Conservation (phyloP, 2,888 invertebrate species). For the Pheosia tremula region DNA sequence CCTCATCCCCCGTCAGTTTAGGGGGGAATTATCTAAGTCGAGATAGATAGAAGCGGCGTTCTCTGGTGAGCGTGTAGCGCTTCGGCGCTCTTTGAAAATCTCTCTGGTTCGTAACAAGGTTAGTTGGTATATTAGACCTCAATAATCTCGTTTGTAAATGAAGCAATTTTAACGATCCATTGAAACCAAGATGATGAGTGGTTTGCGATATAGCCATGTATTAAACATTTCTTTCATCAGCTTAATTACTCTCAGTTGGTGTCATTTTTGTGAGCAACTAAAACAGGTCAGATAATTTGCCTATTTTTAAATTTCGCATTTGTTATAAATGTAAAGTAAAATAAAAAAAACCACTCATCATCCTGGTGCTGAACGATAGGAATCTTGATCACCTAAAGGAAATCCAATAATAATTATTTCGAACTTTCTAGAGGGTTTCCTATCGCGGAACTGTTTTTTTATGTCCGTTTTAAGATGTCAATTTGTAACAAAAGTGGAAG, state of each 20-base stretch:
- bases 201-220: conserved; percentile 7
- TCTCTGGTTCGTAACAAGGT: conserved; percentile 55
- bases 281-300: too few species aligned
- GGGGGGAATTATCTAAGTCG: conserved; percentile 74
- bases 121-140: conserved; percentile 46
- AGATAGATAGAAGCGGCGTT: conserved; percentile 73
- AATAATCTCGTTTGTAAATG: conserved; percentile 59
- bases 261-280: too few species aligned
- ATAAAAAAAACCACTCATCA: too few species aligned
- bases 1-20: conserved; percentile 76
- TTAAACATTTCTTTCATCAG: not conserved
- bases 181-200: conserved; percentile 52
- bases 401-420: not conserved
- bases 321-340: too few species aligned
- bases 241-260: not conserved
- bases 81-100: conserved; percentile 58
- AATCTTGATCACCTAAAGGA: not conserved
- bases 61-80: conserved; percentile 48
- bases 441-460: conserved; percentile 41
- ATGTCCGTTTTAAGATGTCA: conserved; percentile 55
- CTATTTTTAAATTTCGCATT: too few species aligned
- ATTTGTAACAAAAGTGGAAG: conserved; percentile 58
- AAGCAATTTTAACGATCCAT: conserved; percentile 59
- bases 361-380: not conserved
- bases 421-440: conserved; percentile 24